Evolutionary conservation across 2,113 vertebrate genomes (phyloP), one percentile per base, ranked within the genome.

Genomic region (Jaculus jaculus): DNA sequence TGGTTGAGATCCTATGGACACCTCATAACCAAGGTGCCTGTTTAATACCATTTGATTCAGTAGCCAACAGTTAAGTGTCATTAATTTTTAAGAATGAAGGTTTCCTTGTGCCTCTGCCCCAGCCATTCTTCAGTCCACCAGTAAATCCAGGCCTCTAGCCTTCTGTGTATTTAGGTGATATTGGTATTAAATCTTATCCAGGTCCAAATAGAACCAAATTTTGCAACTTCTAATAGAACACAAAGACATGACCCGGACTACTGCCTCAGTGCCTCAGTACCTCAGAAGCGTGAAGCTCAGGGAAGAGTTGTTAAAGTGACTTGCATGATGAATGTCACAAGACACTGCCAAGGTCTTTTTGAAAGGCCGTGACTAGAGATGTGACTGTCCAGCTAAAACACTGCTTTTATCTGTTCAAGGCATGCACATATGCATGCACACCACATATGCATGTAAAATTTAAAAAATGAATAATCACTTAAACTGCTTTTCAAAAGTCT

Each of bases 301-400:
- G 30, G 13, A 72, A 94, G 37, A 85, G 61, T 26, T 91, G 37
- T 37, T 89, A 80, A 91, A 90, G 51, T 71, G 39, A 91, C 18
- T 81, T 92, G 58, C 21, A 7, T 61, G 28, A 94, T n/a, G 51
- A 84, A 78, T 60, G 34, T 34, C 74, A 61, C 61, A 85, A 34
- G n/a, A 72, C 39, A 89, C 13, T 82, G 42, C 42, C 20, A 88
- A n/a, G n/a, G 37, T 75, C 75, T 84, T 92, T 86, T 92, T 86
- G 71, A 42, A 80, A 93, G 88, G n/a, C n/a, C 42, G 32, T 81
- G 37, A 47, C 58, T 87, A 82, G 54, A 4, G 21, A 92, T 85
- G 80, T 74, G 5, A 80, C 51, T 80, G 12, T 86, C 66, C 2
- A 86, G 20, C 42, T 71, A 66, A 79, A 87, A 85, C 51, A 83